Conservation (phyloP, 2,797 vertebrate genomes). For the Pygocentrus nattereri region DNA sequence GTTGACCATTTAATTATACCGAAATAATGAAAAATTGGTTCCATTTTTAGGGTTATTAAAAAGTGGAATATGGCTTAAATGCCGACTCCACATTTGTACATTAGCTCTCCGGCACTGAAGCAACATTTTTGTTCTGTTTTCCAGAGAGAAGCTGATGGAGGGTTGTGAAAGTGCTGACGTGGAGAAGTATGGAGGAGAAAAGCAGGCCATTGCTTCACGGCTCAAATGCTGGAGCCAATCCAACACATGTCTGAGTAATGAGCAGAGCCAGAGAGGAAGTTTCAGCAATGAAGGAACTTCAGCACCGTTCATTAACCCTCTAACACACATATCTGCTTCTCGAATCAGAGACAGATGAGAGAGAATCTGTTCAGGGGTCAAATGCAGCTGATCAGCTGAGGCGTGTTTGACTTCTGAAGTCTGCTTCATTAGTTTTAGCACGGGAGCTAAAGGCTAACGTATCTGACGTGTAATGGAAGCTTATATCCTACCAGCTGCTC, state of each 20-base stretch:
- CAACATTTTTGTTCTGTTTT: not conserved
- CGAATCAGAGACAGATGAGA: no score
- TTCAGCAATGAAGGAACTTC: not conserved
- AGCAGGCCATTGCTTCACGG: slow-evolving; percentile 68
- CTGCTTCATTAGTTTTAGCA: no score
- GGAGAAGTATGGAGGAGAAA: slow-evolving; percentile 61
- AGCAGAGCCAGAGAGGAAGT: slow-evolving; percentile 45
- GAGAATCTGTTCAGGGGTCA: no score
- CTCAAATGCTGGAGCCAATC: slow-evolving; percentile 68
- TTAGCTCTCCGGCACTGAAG: not conserved
- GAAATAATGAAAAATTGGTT: no score
- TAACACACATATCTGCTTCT: not conserved
- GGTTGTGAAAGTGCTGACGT: slow-evolving; percentile 72
- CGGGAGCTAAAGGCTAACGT: no score
- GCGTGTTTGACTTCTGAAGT: no score
- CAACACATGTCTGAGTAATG: slow-evolving; percentile 64
- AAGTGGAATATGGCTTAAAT: not conserved
- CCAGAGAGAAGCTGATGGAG: slow-evolving; percentile 9
- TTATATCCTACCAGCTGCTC: no score
- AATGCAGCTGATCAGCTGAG: no score
- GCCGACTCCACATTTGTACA: not conserved
- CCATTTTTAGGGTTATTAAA: not conserved
- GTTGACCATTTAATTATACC: no score
- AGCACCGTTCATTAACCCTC: not conserved
- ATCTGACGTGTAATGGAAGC: no score